Evolutionary conservation across 2,113 vertebrate genomes (phyloP).

Genomic region (Bothrops jararaca): DNA sequence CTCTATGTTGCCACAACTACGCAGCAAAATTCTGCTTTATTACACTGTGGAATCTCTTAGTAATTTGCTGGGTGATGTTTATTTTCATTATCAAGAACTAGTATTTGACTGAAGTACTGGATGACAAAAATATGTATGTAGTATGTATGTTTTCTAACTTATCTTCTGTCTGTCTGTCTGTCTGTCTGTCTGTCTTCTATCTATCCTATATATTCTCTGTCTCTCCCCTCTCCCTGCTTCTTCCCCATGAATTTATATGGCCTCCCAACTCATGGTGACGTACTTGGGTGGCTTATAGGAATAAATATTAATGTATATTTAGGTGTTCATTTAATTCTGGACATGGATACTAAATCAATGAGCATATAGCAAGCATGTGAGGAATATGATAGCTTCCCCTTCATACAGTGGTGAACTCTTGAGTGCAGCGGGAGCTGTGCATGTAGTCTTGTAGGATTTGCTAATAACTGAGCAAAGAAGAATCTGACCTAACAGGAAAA

Average conservation of each 20-base stretch:
- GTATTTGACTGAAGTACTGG: background rate
- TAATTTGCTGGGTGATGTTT: background rate
- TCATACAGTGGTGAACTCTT: background rate
- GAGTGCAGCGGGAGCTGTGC: too few relatives aligned
- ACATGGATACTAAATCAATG: background rate
- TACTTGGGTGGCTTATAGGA: background rate
- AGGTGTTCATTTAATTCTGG: background rate
- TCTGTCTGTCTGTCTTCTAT: too few relatives aligned
- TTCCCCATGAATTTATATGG: background rate
- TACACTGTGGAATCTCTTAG: background rate
- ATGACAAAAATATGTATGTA: background rate
- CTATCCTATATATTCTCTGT: background rate
- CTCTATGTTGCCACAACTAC: background rate
- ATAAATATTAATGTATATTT: background rate
- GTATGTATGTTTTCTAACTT: background rate
- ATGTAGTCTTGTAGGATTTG: background rate
- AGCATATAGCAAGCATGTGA: background rate
- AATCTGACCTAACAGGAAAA: background rate
- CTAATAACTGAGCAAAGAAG: background rate
- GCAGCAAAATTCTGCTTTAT: background rate
- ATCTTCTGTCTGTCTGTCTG: too few relatives aligned
- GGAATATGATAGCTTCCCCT: background rate
- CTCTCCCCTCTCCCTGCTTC: background rate
- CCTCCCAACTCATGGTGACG: background rate
- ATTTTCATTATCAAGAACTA: background rate